Evolutionary conservation across 2,797 vertebrate genomes (phyloP), one percentile per base, ranked within the genome.

Genomic region (Semaprochilodus insignis): DNA sequence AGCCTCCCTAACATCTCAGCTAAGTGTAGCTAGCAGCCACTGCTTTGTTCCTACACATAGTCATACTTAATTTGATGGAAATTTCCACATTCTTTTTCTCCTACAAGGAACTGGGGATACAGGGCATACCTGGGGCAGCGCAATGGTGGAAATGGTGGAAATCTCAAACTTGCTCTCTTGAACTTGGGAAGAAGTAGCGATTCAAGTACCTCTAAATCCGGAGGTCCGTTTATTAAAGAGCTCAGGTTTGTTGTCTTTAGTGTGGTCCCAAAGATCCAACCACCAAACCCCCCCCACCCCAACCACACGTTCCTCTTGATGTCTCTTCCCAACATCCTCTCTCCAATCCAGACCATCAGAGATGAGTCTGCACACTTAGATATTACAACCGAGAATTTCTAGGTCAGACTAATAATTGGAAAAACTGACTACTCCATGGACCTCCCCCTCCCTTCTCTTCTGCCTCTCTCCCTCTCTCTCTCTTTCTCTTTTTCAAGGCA

Each of bases 391-490:
- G 80, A 88, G 83, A 87, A 93, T 92, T 94, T 93, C 91, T 93
- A 87, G 92, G 92, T 93, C 91, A 93, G 88, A 88, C 89, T 92
- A 93, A 93, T 92, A 93, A 92, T 91, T 93, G 92, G 93, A 94
- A 93, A 94, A 95, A 91, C 89, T 92, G 91, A 92, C 90, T 91
- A 85, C 76, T 76, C 83, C 89, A 83, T 88, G 86, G 81, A 75
- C 87, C 57, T 36, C 40, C 31, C 31, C 48, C 34, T 71, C 69
- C 57, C 31, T 77, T 63, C 60, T 55, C 52, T 36, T 78, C 62
- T 83, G 19, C 31, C 15, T 51, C 72, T 8, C 72, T 62, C 51
- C 65, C 80, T 27, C 2, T 15, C 17, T 21, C 7, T 13, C 44
- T 66, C 25, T 55, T 25, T 3, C 77, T 86, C 89, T 90, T 92